Percentiles rank a stretch among this genome's conserved stretches.
Conservation (phyloP, 2,888 invertebrate species). For the Diogma glabrata region DNA sequence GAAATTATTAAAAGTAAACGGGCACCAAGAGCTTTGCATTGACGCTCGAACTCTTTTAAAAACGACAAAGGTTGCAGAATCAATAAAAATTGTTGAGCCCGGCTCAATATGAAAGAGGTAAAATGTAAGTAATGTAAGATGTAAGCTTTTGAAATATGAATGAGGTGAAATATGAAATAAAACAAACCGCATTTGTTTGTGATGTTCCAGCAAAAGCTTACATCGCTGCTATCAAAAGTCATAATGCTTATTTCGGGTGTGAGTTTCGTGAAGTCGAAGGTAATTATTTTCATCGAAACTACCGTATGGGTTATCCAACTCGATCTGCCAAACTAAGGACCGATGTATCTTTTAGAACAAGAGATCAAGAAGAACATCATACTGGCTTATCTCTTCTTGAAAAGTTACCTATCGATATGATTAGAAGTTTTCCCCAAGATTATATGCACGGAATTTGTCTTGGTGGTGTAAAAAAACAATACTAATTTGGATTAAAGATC, state of each 20-base stretch:
- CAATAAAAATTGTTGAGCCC: neutral
- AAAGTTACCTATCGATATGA: neutral
- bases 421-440: neutral
- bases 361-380: neutral
- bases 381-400: neutral
- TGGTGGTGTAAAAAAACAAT: too few relatives aligned
- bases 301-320: neutral
- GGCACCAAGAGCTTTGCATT: neutral
- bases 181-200: neutral
- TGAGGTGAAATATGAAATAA: too few relatives aligned
- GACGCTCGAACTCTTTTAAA: neutral
- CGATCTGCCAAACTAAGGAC: neutral
- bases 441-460: neutral
- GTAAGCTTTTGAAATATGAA: too few relatives aligned
- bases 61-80: neutral
- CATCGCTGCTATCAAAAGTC: neutral
- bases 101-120: neutral
- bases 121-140: too few relatives aligned
- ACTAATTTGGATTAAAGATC: too few relatives aligned
- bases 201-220: neutral
- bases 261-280: neutral
- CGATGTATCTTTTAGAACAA: neutral
- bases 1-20: neutral
- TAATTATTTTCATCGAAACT: neutral
- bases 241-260: neutral